Base-by-base conservation (phyloP, 2,113 vertebrate genomes). In the Callocephalon fimbriatum region DNA sequence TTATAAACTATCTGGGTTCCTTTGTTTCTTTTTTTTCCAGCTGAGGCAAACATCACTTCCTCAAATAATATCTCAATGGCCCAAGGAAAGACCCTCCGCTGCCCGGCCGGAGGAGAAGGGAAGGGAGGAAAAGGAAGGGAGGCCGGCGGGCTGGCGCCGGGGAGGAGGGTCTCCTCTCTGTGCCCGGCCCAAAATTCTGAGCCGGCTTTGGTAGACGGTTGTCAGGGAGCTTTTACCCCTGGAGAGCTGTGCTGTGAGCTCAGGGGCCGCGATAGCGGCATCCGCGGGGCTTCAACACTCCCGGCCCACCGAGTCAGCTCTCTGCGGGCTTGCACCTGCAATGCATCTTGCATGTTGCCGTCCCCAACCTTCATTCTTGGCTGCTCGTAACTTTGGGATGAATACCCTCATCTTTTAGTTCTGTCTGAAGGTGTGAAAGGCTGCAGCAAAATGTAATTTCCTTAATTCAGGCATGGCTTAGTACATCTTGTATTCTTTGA, bases 121-220 rank as follows among this genome's bases (percentile, higher is more conserved):
- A 27, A 42, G 32, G 32, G 23, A n/a, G 23, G n/a, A 8, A 42
- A 22, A 19, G 54, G 56, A 76, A 32, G 59, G 29, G 38, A 48
- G 63, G 76, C 27, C 26, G 44, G 44, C 15, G 2, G 29, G 73
- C 76, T 21, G 70, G 86, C 92, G 76, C 83, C 37, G 47, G 37
- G 82, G 74, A 79, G 94, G 94, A 80, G 82, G 86, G 79, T 83
- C 78, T 76, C 31, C n/a, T 86, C 19, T 42, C 23, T 48, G 20
- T 65, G 94, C 70, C 92, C 85, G 37, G 95, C 85, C 92, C 70
- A 61, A n/a, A 44, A 88, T 25, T n/a, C 26, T 12, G 26, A 85
- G 51, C 26, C 8, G 8, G 47, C 44, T 5, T 29, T 38, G 42
- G 44, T 7, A 4, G 44, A 0, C 1, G 15, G 23, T 37, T 42